Conservation (phyloP, 2,113 vertebrate species). For the Sakesphorus luctuosus region DNA sequence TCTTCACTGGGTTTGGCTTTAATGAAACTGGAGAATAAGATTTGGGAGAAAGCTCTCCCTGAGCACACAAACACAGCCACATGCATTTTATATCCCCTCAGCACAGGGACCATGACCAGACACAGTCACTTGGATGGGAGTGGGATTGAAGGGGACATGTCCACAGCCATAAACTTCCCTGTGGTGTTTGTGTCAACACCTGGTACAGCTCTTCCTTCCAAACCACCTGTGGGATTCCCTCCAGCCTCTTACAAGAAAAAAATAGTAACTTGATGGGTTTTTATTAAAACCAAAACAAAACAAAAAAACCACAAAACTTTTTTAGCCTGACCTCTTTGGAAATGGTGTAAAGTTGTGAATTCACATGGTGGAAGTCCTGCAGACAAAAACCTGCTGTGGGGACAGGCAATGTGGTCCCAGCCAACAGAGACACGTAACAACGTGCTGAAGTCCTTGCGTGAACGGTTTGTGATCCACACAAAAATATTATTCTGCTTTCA, state of each 20-base stretch:
- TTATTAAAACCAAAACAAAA: neutral
- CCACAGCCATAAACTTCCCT: neutral
- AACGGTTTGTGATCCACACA: constrained; percentile 49
- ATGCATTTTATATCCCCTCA: neutral
- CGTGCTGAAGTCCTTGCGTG: neutral
- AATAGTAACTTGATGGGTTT: neutral
- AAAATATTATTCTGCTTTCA: constrained; percentile 60
- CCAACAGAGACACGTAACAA: neutral
- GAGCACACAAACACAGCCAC: neutral
- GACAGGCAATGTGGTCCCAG: neutral
- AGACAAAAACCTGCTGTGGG: constrained; percentile 49
- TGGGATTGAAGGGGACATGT: neutral
- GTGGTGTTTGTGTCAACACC: neutral
- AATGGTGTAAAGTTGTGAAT: neutral
- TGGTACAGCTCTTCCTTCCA: neutral
- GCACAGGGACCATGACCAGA: neutral
- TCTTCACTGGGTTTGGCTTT: neutral
- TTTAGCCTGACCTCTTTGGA: constrained; percentile 7
- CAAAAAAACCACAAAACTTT: neutral
- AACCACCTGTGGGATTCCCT: neutral
- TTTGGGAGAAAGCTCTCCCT: neutral
- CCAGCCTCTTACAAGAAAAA: constrained; percentile 11
- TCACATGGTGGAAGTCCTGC: neutral
- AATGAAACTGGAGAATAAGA: neutral
- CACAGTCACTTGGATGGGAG: neutral